Base-by-base conservation (phyloP, 2,797 vertebrate genomes). In the Pseudochirops corinnae region DNA sequence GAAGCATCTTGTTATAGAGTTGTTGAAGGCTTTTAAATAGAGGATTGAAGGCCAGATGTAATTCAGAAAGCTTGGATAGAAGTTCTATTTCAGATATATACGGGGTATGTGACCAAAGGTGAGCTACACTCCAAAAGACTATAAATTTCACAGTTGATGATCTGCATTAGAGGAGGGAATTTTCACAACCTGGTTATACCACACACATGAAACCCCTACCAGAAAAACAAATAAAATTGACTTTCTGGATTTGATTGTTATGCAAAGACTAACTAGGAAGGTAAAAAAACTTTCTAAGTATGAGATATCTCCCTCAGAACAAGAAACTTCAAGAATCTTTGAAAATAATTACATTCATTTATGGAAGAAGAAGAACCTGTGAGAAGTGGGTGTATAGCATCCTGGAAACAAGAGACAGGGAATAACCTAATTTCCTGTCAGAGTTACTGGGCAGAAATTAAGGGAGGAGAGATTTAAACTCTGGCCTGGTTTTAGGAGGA, bases 271-370 rank as follows among this genome's bases (percentile, higher is more conserved):
- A 93, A 92, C 52, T 46, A 1, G 3, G 90, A n/a, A 95, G 90
- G 26, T 62, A 11, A 94, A 95, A 46, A 94, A 93, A 90, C 92
- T 93, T 26, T 24, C 2, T 9, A 93, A 95, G 74, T 52, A 6
- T 87, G 50, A 1, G 5, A 52, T 4, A 91, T 96, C 56, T 21
- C 5, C 21, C 13, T 93, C 21, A 82, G 56, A 33, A n/a, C 62
- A 7, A 58, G 11, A 93, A 91, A 94, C 2, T 82, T 53, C 93
- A 21, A 82, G 55, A 92, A 1, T 93, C 57, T 46, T 94, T n/a
- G 33, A 67, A 0, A 67, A 67, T 10, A 18, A 33, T 67, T 67
- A n/a, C 10, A 31, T 60, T 60, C 58, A 60, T 60, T 1, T 31
- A 13, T 60, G 29, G 29, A 60, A 31, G 58, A 29, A 11, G 3